Conservation (phyloP, 2,113 vertebrate genomes). For the Engraulis encrasicolus region DNA sequence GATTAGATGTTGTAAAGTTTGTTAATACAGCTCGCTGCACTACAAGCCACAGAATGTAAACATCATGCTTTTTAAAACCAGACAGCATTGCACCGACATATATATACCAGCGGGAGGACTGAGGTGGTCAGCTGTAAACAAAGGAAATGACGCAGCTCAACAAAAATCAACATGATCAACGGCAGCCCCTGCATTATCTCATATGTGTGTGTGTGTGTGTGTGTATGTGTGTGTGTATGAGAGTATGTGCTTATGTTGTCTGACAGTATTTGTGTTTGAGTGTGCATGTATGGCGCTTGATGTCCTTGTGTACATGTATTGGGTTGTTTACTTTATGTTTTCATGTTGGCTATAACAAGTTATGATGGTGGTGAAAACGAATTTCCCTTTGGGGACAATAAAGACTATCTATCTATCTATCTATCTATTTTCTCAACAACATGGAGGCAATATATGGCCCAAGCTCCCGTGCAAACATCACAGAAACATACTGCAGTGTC, state of each 20-base stretch:
- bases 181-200: neutral
- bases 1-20: neutral
- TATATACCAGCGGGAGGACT: slow-evolving; percentile 49
- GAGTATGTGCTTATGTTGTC: no score
- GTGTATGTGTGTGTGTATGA: no score
- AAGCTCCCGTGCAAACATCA: no score
- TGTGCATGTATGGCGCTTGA: no score
- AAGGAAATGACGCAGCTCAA: slow-evolving; percentile 19
- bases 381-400: no score
- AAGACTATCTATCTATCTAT: no score
- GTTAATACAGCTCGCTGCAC: neutral
- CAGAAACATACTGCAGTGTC: no score
- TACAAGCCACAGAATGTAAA: neutral
- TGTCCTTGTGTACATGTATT: no score
- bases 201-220: neutral
- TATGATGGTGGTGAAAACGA: no score
- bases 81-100: slow-evolving; percentile 31
- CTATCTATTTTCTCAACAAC: neutral
- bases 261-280: no score
- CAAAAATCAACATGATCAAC: neutral
- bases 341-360: neutral
- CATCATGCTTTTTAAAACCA: slow-evolving; percentile 19
- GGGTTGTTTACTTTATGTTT: no score
- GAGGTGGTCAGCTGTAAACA: slow-evolving; percentile 57
- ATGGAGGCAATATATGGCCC: no score